These are phyloP conservation scores for Hippocampus kuda DNA, from an alignment of 2,797 vertebrate species.

Conservation along the genomic window DNA sequence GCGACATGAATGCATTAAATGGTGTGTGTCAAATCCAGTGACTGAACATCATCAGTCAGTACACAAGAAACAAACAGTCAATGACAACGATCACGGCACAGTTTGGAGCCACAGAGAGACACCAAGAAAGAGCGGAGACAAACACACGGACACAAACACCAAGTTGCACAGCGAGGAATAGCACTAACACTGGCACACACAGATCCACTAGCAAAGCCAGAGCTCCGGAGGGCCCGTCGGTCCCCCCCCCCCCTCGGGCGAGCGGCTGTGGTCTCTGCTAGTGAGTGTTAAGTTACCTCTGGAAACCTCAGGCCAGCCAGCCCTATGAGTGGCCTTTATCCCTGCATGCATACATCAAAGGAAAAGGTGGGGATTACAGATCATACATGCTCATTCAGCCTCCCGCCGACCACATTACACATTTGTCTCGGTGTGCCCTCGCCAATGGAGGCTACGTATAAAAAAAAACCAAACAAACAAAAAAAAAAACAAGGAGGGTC, in stretches of 20 bases:
- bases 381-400: slow-evolving; percentile 54
- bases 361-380: slow-evolving; percentile 77
- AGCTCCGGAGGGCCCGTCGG: slow-evolving; percentile 52
- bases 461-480: slow-evolving; percentile 17
- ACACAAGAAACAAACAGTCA: slow-evolving; percentile 51
- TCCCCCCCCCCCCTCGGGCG: slow-evolving; percentile 10
- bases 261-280: slow-evolving; percentile 66
- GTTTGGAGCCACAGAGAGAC: slow-evolving; percentile 56
- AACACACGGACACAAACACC: slow-evolving; percentile 43
- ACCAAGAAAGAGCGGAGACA: slow-evolving; percentile 49
- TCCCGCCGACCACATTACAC: slow-evolving; percentile 55
- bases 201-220: slow-evolving; percentile 61
- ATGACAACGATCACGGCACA: slow-evolving; percentile 59
- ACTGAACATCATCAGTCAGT: slow-evolving; percentile 22
- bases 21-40: slow-evolving; percentile 37
- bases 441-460: slow-evolving; percentile 30
- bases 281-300: slow-evolving; percentile 72
- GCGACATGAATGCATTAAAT: slow-evolving; percentile 34
- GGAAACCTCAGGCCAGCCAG: slow-evolving; percentile 72
- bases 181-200: slow-evolving; percentile 64
- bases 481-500: slow-evolving; percentile 17
- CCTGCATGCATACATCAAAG: slow-evolving; percentile 80
- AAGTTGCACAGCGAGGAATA: slow-evolving; percentile 60
- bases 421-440: slow-evolving; percentile 36
- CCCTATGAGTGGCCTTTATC: slow-evolving; percentile 74